A percentile compares a stretch with the other conserved stretches of the same genome.
phyloP scores from a whole-genome alignment of 2,797 vertebrate genomes.

The Ciconia nigra region DNA sequence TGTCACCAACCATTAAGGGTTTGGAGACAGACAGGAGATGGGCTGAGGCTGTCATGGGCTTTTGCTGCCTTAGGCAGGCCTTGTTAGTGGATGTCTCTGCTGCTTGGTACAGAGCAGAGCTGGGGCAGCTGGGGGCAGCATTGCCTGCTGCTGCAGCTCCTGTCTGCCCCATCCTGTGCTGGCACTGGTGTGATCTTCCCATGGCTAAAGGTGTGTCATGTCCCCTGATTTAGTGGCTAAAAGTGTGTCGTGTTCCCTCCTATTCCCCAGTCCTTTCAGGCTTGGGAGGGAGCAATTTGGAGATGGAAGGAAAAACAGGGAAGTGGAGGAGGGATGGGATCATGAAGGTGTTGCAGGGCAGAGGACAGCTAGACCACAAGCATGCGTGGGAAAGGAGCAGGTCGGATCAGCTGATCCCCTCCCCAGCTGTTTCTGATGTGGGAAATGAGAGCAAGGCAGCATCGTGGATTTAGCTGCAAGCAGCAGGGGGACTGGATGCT shows the following conservation, averaged over 20 bases:
- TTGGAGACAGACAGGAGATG: neutral
- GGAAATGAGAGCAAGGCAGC: neutral
- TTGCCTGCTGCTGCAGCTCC: neutral
- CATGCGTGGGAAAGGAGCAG: fast-evolving
- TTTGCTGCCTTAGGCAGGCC: constrained; percentile 11
- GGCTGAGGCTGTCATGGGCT: neutral
- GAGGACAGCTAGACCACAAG: neutral
- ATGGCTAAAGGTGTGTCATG: neutral
- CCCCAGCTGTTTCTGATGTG: neutral
- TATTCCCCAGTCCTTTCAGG: neutral
- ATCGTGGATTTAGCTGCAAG: neutral
- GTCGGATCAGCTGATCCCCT: neutral
- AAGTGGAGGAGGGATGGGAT: neutral
- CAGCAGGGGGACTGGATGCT: neutral
- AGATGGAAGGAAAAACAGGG: neutral
- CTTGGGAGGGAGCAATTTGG: neutral
- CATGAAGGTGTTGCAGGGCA: neutral
- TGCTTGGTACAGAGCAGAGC: neutral
- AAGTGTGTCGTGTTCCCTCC: neutral
- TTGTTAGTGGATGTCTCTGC: neutral
- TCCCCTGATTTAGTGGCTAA: neutral
- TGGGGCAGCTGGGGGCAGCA: neutral
- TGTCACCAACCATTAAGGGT: constrained; percentile 11
- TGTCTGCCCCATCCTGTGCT: neutral
- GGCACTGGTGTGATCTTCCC: fast-evolving